Base-by-base conservation (phyloP, 2,797 vertebrate genomes). In the Phrynocephalus vlangalii region DNA sequence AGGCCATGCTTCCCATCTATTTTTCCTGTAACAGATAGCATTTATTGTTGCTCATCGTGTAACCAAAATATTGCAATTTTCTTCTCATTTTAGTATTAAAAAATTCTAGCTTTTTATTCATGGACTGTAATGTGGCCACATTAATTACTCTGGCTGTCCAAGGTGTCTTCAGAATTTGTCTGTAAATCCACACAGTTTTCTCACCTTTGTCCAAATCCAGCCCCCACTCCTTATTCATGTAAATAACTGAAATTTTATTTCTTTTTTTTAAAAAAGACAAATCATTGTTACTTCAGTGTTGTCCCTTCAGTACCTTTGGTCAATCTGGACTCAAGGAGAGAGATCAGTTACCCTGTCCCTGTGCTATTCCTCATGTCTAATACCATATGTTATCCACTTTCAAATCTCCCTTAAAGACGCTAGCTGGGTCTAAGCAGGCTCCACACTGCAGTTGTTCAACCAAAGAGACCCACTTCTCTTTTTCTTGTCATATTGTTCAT, bases 231-330 rank as follows among this genome's bases (percentile, higher is more conserved):
- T 63, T 63, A 15, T 63, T 63, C 60, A 20, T 63, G 18, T 63
- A 63, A 63, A 63, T 2, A 63, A 63, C 3, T 63, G 60, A 63
- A 2, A 63, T 63, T 94, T 90, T 50, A 50, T 77, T 50, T 28
- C 10, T 48, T 7, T 68, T 44, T 8, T 66, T 44, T 2, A 44
- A 44, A 44, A n/a, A 77, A 52, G n/a, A 63, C 18, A 50, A 22
- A 44, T 15, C 66, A 70, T 52, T 52, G 50, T 66, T 81, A 33
- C 82, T 70, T 78, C 30, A 28, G 9, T 44, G 22, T 79, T 60
- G 15, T 16, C 15, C n/a, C 75, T 20, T 70, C 73, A 68, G 15
- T 68, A 28, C 9, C 22, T 33, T 76, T 52, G 20, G 44, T 15
- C 60, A 63, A 63, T 5, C 1, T 63, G 60, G 16, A 63, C 60